These are phyloP conservation scores for Cantharis rufa DNA, from an alignment of 2,888 invertebrate genomes.

Conservation along the genomic window DNA sequence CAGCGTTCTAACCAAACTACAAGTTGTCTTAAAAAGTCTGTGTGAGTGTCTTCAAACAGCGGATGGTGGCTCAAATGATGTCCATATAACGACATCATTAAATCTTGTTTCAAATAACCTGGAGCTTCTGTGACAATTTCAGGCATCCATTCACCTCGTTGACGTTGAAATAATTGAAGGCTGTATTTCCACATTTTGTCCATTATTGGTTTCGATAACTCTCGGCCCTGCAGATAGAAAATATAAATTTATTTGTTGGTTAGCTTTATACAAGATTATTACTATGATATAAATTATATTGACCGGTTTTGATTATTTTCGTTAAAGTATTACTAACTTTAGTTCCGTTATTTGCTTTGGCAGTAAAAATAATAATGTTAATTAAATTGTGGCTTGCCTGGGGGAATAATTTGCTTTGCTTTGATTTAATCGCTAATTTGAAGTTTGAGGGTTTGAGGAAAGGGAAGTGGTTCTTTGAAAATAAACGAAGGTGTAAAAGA, in stretches of 20 bases:
- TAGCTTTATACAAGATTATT: no score
- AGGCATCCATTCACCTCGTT: slow-evolving; percentile 59
- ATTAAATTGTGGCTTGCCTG: no score
- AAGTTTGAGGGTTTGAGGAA: no score
- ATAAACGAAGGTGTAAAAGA: no score
- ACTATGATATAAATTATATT: no score
- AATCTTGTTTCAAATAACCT: slow-evolving; percentile 46
- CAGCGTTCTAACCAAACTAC: slow-evolving; percentile 59
- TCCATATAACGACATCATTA: slow-evolving; percentile 59
- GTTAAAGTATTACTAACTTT: no score
- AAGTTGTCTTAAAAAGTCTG: slow-evolving; percentile 59
- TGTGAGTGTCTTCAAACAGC: slow-evolving; percentile 58
- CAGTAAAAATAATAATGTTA: no score
- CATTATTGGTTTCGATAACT: slow-evolving; percentile 45
- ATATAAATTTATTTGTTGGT: background rate
- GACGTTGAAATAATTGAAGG: slow-evolving; percentile 58
- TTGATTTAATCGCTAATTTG: no score
- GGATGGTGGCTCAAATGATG: slow-evolving; percentile 57
- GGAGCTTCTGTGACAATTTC: slow-evolving; percentile 33
- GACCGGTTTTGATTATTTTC: no score
- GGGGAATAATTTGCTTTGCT: no score
- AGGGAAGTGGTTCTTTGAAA: no score
- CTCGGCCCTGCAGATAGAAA: slow-evolving; percentile 24
- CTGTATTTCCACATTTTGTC: slow-evolving; percentile 62
- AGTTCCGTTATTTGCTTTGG: no score